Conservation (phyloP, 1,140 invertebrate genomes). For the Scaptomyza montana region DNA sequence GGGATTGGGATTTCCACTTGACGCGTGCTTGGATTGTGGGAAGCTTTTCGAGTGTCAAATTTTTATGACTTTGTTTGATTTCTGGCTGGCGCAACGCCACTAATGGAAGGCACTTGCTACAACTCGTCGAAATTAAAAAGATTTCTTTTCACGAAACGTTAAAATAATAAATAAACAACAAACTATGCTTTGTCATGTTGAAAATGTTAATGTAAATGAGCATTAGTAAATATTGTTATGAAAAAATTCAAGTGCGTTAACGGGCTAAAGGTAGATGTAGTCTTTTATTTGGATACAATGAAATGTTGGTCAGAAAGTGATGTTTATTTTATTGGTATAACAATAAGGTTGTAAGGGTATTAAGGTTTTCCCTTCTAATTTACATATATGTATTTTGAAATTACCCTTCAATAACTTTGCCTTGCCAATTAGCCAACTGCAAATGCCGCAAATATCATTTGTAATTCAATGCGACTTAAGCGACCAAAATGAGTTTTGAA, state of each 20-base stretch:
- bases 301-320: too few relatives aligned
- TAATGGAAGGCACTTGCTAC: slow-evolving; percentile 78
- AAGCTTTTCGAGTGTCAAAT: slow-evolving; percentile 74
- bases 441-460: slow-evolving; percentile 44
- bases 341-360: too few relatives aligned
- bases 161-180: not conserved
- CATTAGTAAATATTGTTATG: not conserved
- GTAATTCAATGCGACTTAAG: slow-evolving; percentile 51
- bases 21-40: slow-evolving; percentile 65
- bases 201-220: slow-evolving; percentile 2
- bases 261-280: too few relatives aligned
- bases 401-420: not conserved
- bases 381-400: not conserved
- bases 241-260: not conserved
- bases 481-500: not conserved
- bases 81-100: slow-evolving; percentile 60
- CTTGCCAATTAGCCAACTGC: slow-evolving; percentile 22
- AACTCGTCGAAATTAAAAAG: slow-evolving; percentile 58
- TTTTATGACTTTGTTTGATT: slow-evolving; percentile 82
- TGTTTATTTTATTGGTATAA: too few relatives aligned
- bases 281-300: too few relatives aligned
- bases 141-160: slow-evolving; percentile 32
- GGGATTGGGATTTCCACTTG: slow-evolving; percentile 38
- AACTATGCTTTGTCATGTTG: slow-evolving; percentile 25
- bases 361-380: not conserved